Evolutionary conservation across 1,140 invertebrate species (phyloP), one percentile per base, ranked within the genome.

Genomic region (Phymorhynchus buccinoides): DNA sequence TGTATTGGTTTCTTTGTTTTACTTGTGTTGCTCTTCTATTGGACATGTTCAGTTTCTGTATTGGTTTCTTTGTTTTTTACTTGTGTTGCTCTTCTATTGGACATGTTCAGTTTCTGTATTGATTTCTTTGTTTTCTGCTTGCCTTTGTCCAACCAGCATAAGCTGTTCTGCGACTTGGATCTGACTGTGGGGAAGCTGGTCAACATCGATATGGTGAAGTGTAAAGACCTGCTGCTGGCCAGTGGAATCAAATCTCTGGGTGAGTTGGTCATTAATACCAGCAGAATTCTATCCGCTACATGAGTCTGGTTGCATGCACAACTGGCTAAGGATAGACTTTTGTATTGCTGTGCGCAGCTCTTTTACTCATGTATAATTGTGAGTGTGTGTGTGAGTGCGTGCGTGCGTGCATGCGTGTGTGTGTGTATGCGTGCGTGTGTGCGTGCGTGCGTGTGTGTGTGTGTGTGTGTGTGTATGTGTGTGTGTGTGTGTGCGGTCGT

Each of bases 181-280:
- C 37, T 9, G 4, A 37, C n/a, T 16, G 42, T 85, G 27, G 80
- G 75, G 48, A 16, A 71, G 18, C 80, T 81, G 14, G 37, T 85
- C 37, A 42, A 80, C 14, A 62, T 85, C 22, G 56, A 82, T 44
- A 68, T 68, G n/a, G 42, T 48, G 18, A n/a, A 71, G 48, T 85
- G 84, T 75, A n/a, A 35, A 35, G 16, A 44, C 7, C 48, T 85
- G 35, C 80, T 85, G 22, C 56, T 48, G 12, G 35, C 42, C 18
- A 81, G 66, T 85, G 84, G 84, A 16, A 16, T 62, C 14, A 62
- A 62, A 22, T 62, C 56, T 27, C 56, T 62, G 22, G 56, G 56
- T 62, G 56, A 22, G 48, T 52, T 52, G 48, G 56, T 27, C 0
- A n/a, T n/a, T n/a, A n/a, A n/a, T n/a, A n/a, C n/a, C n/a, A n/a